A percentile compares a stretch with the other conserved stretches of the same genome.
phyloP scores from a whole-genome alignment of 1,140 invertebrate species.

The Gyrodactylus bullatarudis region DNA sequence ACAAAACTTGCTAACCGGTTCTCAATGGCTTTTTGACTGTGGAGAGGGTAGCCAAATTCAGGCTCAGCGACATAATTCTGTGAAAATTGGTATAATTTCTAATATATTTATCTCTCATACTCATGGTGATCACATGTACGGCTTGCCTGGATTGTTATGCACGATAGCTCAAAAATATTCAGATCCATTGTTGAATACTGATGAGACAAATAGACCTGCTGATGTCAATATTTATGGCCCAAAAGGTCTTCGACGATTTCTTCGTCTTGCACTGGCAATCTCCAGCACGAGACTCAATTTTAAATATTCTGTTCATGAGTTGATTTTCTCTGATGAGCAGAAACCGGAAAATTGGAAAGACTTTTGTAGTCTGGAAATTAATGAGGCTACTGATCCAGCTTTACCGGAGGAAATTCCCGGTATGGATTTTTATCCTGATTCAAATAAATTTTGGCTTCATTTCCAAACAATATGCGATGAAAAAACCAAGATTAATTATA shows the following conservation, averaged over 20 bases:
- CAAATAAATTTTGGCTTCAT: neutral
- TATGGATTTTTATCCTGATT: neutral
- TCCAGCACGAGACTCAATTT: conserved; percentile 17
- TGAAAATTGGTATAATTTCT: conserved; percentile 18
- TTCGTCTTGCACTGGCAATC: conserved; percentile 14
- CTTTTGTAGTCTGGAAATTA: neutral
- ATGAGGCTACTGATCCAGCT: neutral
- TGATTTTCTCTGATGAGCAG: conserved; percentile 14
- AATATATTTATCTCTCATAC: conserved; percentile 25
- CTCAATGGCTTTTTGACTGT: conserved; percentile 24
- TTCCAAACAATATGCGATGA: neutral
- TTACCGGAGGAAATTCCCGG: neutral
- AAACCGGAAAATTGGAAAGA: conserved; percentile 13
- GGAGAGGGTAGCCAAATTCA: conserved; percentile 24
- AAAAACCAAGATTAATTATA: neutral
- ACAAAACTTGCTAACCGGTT: conserved; percentile 14
- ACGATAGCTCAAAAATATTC: conserved; percentile 18
- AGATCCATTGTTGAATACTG: too few species aligned
- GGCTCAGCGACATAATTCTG: conserved; percentile 16
- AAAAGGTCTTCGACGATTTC: conserved; percentile 15
- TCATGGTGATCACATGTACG: conserved; percentile 24
- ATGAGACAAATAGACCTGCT: conserved; percentile 11
- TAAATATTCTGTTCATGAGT: conserved; percentile 18
- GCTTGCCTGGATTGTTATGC: conserved; percentile 22
- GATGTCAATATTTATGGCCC: conserved; percentile 21